Evolutionary conservation across 2,113 vertebrate species (phyloP).

Genomic region (Toxostoma redivivum): DNA sequence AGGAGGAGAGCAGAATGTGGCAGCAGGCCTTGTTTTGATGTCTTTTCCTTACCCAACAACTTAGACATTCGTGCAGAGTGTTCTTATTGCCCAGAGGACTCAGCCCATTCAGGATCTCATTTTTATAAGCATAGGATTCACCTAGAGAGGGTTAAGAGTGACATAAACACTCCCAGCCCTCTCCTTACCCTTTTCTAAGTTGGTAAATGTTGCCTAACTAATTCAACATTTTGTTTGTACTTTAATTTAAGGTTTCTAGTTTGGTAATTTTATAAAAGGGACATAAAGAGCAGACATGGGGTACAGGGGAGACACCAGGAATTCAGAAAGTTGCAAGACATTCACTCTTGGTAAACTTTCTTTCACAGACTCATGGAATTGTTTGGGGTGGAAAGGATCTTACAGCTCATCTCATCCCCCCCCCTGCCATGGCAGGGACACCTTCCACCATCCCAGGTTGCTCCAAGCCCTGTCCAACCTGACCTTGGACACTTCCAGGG

Average conservation of each 20-base stretch:
- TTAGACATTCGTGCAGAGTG: rapidly evolving
- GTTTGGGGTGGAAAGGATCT: neutral
- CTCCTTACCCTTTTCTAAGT: neutral
- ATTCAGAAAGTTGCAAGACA: neutral
- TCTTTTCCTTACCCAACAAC: neutral
- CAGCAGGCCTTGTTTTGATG: neutral
- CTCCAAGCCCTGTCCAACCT: rapidly evolving
- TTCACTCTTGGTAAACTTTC: neutral
- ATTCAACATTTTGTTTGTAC: neutral
- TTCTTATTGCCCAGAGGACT: neutral
- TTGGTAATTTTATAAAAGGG: neutral
- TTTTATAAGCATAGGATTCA: neutral
- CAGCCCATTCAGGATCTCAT: neutral
- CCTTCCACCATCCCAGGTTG: rapidly evolving
- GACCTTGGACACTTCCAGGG: neutral
- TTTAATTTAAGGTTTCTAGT: neutral
- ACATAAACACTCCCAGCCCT: neutral
- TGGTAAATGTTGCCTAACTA: neutral
- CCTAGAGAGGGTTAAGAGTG: neutral
- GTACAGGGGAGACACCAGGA: neutral
- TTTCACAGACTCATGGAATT: neutral
- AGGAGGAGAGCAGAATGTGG: neutral
- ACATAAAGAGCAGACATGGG: rapidly evolving
- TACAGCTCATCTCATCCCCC: rapidly evolving
- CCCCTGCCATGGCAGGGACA: neutral